These are phyloP conservation scores for Bombycilla garrulus DNA, from an alignment of 2,113 vertebrate species.

Conservation along the genomic window DNA sequence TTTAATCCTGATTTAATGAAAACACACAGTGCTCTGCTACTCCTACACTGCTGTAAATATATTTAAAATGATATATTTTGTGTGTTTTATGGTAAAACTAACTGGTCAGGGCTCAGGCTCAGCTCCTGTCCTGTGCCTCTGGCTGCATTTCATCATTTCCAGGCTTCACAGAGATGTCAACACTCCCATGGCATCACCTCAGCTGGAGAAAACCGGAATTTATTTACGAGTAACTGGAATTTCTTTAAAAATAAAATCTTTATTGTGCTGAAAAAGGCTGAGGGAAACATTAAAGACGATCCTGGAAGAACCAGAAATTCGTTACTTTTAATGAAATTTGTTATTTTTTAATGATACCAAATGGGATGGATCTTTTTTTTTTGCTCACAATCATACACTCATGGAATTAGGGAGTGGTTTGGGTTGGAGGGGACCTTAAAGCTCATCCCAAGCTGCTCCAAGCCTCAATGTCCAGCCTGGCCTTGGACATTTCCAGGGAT, in stretches of 20 bases:
- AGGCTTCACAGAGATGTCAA: background rate
- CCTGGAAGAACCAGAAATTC: fast-evolving
- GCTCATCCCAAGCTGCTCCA: background rate
- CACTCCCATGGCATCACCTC: fast-evolving
- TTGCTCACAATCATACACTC: background rate
- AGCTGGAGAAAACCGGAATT: background rate
- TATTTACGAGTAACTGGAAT: fast-evolving
- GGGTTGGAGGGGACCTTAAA: background rate
- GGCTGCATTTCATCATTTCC: background rate
- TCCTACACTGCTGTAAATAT: background rate
- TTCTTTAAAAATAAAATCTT: background rate
- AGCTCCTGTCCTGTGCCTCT: background rate
- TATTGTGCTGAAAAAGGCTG: background rate
- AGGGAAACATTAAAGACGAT: background rate
- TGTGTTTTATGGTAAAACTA: fast-evolving
- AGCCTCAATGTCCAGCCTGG: fast-evolving
- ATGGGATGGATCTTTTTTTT: background rate
- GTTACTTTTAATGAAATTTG: background rate
- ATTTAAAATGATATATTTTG: background rate
- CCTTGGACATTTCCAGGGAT: background rate
- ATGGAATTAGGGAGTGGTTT: background rate
- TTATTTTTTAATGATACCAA: fast-evolving
- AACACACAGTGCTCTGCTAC: background rate
- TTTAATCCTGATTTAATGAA: background rate
- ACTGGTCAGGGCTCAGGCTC: background rate